A percentile compares a stretch with the other conserved stretches of the same genome.
Conservation (phyloP, 1,140 invertebrate genomes). For the Drosophila parabipectinata region DNA sequence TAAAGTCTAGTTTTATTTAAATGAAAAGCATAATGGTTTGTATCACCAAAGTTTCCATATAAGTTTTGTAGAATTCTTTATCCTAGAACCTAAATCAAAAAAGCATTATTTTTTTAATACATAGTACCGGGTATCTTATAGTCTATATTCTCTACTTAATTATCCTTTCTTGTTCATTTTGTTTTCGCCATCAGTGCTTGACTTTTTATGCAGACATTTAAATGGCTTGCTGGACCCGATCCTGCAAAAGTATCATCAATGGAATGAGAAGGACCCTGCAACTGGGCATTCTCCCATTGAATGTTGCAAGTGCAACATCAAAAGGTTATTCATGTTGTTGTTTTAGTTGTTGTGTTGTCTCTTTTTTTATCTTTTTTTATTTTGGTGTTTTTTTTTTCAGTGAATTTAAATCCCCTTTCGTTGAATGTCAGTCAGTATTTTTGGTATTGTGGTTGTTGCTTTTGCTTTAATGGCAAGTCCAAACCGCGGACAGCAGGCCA, state of each 20-base stretch:
- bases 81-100: background rate
- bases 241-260: slow-evolving; percentile 3
- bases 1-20: too few relatives aligned
- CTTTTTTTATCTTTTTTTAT: background rate
- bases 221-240: slow-evolving; percentile 35
- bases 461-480: slow-evolving; percentile 69
- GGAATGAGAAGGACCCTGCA: background rate
- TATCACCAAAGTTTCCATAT: too few relatives aligned
- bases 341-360: slow-evolving; percentile 1
- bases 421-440: slow-evolving; percentile 39
- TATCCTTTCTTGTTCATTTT: slow-evolving; percentile 2
- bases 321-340: slow-evolving; percentile 32
- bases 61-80: background rate
- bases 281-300: slow-evolving; percentile 7
- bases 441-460: slow-evolving; percentile 12
- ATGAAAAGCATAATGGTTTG: too few relatives aligned
- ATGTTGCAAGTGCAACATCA: slow-evolving; percentile 36
- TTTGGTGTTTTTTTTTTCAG: slow-evolving; percentile 40
- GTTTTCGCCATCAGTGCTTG: slow-evolving; percentile 44
- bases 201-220: slow-evolving; percentile 49
- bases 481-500: slow-evolving; percentile 44
- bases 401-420: slow-evolving; percentile 75
- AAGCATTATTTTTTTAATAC: background rate
- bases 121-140: background rate
- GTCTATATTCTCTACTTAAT: background rate